A percentile compares a stretch with the other conserved stretches of the same genome.
These are phyloP conservation scores for Lampris incognitus DNA, from an alignment of 2,113 vertebrate species.

Conservation along the genomic window DNA sequence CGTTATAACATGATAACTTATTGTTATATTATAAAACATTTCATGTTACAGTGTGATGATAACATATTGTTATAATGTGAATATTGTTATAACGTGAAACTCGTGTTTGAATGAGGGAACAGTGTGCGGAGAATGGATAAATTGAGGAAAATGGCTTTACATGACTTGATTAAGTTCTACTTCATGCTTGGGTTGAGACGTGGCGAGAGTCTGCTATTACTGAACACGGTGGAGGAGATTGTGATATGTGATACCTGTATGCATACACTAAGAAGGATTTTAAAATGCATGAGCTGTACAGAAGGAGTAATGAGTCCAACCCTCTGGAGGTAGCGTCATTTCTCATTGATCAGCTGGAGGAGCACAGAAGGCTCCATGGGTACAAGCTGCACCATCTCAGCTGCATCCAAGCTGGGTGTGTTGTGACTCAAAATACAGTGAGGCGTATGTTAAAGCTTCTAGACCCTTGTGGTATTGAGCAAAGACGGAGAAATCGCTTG, in stretches of 20 bases:
- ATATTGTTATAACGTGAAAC: not conserved
- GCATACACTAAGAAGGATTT: constrained; percentile 29
- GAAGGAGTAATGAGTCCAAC: not conserved
- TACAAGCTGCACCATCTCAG: not conserved
- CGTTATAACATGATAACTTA: not conserved
- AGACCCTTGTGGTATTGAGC: too few relatives aligned
- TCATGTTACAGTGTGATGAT: too few relatives aligned
- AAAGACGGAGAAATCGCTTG: too few relatives aligned
- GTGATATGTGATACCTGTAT: constrained; percentile 6
- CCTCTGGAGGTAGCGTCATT: not conserved
- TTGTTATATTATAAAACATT: not conserved
- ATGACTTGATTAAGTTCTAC: not conserved
- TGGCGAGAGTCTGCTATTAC: constrained; percentile 25
- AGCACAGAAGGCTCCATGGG: not conserved
- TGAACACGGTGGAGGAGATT: constrained; percentile 20
- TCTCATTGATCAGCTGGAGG: constrained; percentile 2
- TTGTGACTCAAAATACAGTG: too few relatives aligned
- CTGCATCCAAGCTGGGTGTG: not conserved
- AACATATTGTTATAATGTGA: not conserved
- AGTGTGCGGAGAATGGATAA: not conserved
- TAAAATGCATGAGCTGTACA: constrained; percentile 18
- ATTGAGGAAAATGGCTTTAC: not conserved
- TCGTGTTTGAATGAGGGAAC: not conserved
- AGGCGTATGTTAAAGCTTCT: too few relatives aligned
- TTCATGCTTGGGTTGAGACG: constrained; percentile 1